These are phyloP conservation scores for Anoplolepis gracilipes DNA, from an alignment of 1,140 invertebrate genomes.

Conservation along the genomic window DNA sequence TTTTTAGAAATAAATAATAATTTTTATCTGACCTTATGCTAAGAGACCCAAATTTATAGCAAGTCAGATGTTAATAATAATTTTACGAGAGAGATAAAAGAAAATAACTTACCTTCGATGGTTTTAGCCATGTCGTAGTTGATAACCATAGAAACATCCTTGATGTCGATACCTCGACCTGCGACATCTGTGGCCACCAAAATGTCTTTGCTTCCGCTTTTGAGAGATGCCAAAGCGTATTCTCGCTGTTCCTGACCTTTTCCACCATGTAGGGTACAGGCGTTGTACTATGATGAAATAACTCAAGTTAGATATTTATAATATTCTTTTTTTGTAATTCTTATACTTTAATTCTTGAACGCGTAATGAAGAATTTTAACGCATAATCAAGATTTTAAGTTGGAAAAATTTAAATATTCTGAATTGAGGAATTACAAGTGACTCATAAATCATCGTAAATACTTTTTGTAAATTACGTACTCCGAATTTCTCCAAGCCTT, in stretches of 20 bases:
- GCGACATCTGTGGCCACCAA: slow-evolving; percentile 99
- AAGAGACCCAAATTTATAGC: not conserved
- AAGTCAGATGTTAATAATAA: not conserved
- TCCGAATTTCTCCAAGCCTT: slow-evolving; percentile 98
- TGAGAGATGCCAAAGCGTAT: slow-evolving; percentile 98
- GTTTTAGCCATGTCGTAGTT: slow-evolving; percentile 99
- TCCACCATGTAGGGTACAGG: slow-evolving; percentile 98
- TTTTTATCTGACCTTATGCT: not conserved
- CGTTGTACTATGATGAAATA: slow-evolving; percentile 90
- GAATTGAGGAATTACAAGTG: not conserved
- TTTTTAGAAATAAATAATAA: not conserved
- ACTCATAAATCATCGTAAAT: not conserved
- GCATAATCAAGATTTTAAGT: not conserved
- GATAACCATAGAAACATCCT: slow-evolving; percentile 99
- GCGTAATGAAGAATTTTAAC: not conserved
- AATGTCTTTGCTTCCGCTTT: slow-evolving; percentile 98
- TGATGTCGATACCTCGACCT: slow-evolving; percentile 99
- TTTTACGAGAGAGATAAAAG: slow-evolving; percentile 30
- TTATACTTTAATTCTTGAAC: not conserved
- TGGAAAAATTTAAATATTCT: not conserved
- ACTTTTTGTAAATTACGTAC: slow-evolving; percentile 84
- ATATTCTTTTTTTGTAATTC: slow-evolving; percentile 20
- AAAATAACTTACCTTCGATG: slow-evolving; percentile 92
- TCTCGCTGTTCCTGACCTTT: slow-evolving; percentile 99
- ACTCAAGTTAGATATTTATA: not conserved